Base-by-base conservation (phyloP, 2,888 invertebrate genomes). In the Seira sanloemensis region DNA sequence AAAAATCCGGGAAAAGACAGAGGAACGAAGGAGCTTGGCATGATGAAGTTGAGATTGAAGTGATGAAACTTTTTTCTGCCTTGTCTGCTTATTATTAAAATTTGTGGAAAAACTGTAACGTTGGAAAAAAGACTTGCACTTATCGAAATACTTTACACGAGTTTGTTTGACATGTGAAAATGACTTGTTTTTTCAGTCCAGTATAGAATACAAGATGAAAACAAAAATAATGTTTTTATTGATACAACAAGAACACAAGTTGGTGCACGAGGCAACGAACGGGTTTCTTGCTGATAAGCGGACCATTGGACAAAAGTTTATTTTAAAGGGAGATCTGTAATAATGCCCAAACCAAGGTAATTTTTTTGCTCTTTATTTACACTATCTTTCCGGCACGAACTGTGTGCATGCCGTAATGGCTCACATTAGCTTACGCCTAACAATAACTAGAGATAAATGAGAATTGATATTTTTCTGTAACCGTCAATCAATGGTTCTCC, bases 291-390 rank as follows among this genome's bases (percentile, higher is more conserved):
- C 62, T 62, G 62, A 62, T 62, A 62, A 9, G 62, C 7, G 7
- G 19, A 23, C 7, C 62, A 62, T 23, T n/a, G 62, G 23, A 62
- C 62, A 62, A 62, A 62, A 62, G 62, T 62, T 21, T 62, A 62
- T 62, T 62, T 23, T 62, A 21, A 62, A n/a, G 7, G 16, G 62
- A 62, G 2, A 62, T 23, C 9, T 5, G n/a, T 16, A 23, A n/a
- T 62, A 21, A 62, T 62, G 62, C 62, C 21, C 7, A 19, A 62
- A 21, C 19, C 62, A 62, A 62, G 62, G 62, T 62, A 62, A 62
- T 21, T 21, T 21, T 50, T 50, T 50, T 50, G n/a, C 50, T 50
- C 2, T 50, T 37, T 50, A n/a, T 50, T 50, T 50, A 12, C n/a
- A n/a, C 50, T 37, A 4, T 12, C 37, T 37, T 37, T 37, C 37